A percentile compares a stretch with the other conserved stretches of the same genome.
These are phyloP conservation scores for Chrysocyon brachyurus DNA, from an alignment of 2,797 vertebrate species.

Conservation along the genomic window DNA sequence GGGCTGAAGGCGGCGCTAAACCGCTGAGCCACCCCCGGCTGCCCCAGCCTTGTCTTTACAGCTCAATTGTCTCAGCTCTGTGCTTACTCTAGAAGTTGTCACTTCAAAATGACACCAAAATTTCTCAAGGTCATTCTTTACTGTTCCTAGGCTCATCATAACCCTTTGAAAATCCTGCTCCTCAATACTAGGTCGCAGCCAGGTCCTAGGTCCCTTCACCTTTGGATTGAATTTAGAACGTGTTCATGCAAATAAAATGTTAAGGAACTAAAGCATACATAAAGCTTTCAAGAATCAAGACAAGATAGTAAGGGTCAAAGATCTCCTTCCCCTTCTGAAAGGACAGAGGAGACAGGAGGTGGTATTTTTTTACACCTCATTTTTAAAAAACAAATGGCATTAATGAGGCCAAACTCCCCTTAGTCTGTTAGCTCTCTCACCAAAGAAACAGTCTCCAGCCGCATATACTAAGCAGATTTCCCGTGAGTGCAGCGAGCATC, in stretches of 20 bases:
- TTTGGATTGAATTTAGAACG: background rate
- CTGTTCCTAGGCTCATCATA: background rate
- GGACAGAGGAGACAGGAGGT: background rate
- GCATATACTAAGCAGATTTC: rapidly evolving
- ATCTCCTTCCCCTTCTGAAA: background rate
- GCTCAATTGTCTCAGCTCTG: background rate
- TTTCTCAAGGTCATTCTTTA: background rate
- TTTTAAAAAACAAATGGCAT: background rate
- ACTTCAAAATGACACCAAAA: background rate
- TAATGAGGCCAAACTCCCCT: background rate
- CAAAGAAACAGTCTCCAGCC: background rate
- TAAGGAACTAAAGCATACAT: background rate
- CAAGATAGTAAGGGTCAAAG: background rate
- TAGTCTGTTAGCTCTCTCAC: background rate
- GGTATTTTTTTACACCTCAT: background rate
- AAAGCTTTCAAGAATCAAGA: background rate
- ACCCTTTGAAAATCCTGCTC: background rate
- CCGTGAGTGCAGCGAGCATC: background rate
- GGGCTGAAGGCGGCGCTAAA: too few species aligned
- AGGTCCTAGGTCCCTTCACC: background rate
- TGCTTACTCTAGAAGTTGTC: background rate
- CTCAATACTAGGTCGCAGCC: background rate
- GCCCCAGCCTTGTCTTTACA: background rate
- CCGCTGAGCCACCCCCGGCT: too few species aligned
- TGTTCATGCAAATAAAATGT: background rate